phyloP scores from a whole-genome alignment of 37 sponge, comb jelly and placozoan species.

The Mnemiopsis leidyi region DNA sequence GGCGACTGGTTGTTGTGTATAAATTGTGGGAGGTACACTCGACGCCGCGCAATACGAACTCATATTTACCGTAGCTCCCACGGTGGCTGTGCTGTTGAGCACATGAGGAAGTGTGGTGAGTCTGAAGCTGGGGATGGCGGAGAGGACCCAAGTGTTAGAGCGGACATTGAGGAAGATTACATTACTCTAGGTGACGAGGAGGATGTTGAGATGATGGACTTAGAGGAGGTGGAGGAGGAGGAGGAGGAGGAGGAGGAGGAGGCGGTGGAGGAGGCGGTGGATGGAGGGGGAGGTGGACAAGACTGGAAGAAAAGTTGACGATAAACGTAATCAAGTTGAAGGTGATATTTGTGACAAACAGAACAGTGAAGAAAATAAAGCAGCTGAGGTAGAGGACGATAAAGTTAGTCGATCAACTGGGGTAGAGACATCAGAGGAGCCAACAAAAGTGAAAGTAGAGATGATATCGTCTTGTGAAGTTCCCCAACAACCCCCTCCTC shows the following conservation, averaged over 20 bases:
- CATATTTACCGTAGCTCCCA: neutral
- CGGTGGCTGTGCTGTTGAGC: neutral
- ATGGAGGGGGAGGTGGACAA: neutral
- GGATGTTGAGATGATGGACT: neutral
- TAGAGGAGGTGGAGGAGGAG: neutral
- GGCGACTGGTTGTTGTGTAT: neutral
- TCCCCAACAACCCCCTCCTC: neutral
- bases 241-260: neutral
- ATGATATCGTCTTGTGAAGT: neutral
- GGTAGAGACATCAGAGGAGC: neutral
- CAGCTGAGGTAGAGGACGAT: neutral
- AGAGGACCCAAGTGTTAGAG: neutral
- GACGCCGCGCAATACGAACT: neutral
- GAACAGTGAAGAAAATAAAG: neutral
- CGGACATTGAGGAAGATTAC: no score
- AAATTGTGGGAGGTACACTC: neutral
- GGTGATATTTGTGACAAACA: neutral
- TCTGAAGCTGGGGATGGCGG: neutral
- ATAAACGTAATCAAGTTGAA: neutral
- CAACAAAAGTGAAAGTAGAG: neutral
- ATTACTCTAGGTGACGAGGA: neutral
- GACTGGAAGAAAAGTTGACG: neutral
- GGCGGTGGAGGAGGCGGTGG: neutral
- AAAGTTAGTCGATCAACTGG: neutral
- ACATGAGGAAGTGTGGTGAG: neutral